These are phyloP conservation scores for Stramonita haemastoma DNA, from an alignment of 2,888 invertebrate genomes.

Conservation along the genomic window DNA sequence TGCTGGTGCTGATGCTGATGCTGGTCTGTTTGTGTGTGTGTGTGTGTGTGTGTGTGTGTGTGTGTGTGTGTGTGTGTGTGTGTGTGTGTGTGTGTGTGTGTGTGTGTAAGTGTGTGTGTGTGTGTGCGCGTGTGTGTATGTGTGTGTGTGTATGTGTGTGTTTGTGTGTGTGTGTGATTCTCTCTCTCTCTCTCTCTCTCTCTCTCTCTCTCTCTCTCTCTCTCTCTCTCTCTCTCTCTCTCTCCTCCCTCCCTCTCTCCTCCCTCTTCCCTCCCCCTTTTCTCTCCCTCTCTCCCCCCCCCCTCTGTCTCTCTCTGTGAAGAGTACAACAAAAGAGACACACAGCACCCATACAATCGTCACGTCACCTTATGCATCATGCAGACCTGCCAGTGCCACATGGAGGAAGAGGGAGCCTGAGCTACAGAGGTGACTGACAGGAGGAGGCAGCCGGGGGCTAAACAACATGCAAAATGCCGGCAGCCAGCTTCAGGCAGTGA, in stretches of 20 bases:
- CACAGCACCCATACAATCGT: too few species aligned
- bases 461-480: too few species aligned
- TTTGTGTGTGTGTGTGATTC: neutral
- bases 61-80: neutral
- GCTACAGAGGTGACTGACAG: too few species aligned
- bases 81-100: neutral
- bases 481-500: too few species aligned
- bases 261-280: neutral
- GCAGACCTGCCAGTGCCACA: too few species aligned
- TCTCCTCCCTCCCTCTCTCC: neutral
- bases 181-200: neutral
- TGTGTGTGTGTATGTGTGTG: neutral
- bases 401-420: too few species aligned
- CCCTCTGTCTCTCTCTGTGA: too few species aligned
- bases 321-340: neutral
- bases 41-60: neutral
- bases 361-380: too few species aligned
- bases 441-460: too few species aligned
- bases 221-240: neutral
- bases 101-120: neutral
- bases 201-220: neutral
- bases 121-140: constrained; percentile 10
- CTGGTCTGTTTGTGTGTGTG: neutral
- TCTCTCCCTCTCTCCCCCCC: neutral
- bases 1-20: too few species aligned